A percentile compares a stretch with the other conserved stretches of the same genome.
Evolutionary conservation across 2,888 invertebrate species (phyloP).

Genomic region (Drosophila meridiana): DNA sequence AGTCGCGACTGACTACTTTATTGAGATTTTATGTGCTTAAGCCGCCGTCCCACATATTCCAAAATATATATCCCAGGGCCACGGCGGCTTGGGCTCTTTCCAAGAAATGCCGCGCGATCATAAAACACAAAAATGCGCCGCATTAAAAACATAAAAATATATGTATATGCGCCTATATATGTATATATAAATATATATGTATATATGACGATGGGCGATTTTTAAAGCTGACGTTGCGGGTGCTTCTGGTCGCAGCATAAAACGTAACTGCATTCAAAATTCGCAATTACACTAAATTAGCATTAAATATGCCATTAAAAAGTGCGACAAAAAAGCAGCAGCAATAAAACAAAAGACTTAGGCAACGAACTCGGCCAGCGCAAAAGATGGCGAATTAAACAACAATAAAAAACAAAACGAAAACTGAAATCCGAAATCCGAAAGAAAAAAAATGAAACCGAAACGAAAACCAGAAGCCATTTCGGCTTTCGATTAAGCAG

Average conservation of each 20-base stretch:
- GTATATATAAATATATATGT: background rate
- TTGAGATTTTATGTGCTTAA: constrained; percentile 81
- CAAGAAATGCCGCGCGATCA: constrained; percentile 72
- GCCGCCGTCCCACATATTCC: constrained; percentile 64
- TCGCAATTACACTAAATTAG: constrained; percentile 79
- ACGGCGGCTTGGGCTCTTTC: constrained; percentile 49
- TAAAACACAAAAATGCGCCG: constrained; percentile 73
- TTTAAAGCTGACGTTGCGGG: constrained; percentile 26
- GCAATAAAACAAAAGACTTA: constrained; percentile 75
- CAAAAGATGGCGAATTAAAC: constrained; percentile 47
- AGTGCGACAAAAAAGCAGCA: constrained; percentile 36
- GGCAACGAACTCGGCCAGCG: constrained; percentile 67
- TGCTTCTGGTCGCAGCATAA: constrained; percentile 35
- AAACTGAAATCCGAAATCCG: constrained; percentile 21
- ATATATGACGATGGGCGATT: constrained; percentile 53
- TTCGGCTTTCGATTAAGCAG: constrained; percentile 84
- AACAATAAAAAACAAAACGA: constrained; percentile 14
- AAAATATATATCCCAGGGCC: constrained; percentile 57
- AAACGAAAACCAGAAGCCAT: constrained; percentile 83
- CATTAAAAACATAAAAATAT: constrained; percentile 49
- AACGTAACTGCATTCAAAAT: constrained; percentile 51
- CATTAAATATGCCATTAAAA: constrained; percentile 64
- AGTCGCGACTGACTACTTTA: constrained; percentile 72
- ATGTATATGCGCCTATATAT: constrained; percentile 9
- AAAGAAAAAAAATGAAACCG: constrained; percentile 25